Evolutionary conservation across 2,888 invertebrate genomes (phyloP), one percentile per base, ranked within the genome.

Genomic region (Calliopum simillimum): DNA sequence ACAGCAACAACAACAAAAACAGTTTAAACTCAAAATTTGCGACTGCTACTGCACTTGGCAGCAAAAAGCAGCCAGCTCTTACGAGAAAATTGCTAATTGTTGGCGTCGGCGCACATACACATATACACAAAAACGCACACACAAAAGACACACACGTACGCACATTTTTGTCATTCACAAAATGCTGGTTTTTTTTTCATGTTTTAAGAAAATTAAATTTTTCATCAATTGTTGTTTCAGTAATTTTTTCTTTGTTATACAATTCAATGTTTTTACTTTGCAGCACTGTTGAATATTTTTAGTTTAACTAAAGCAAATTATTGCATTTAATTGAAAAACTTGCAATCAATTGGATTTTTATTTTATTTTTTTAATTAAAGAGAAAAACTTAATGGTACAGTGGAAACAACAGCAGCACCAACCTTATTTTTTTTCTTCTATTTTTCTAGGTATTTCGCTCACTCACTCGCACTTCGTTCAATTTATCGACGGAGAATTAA

Each of bases 141-240:
- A 33, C 73, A n/a, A 25, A 33, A 33, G 33, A 63, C 74, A 73
- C 67, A 69, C 67, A 63, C 55, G 72, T 58, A 33, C 21, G 12
- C 21, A 59, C 44, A 61, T 8, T 41, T n/a, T 56, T 55, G 55
- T 55, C 65, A 65, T 65, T 65, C 55, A 65, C 44, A 56, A 55
- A 56, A 14, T 43, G 49, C 33, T 53, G 41, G n/a, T n/a, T 33
- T 33, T 33, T 33, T 33, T 33, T 33, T 33, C 33, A 8, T 33
- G 33, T 33, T 33, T 33, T 33, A 33, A 8, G 33, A 33, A 33
- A 33, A 6, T 4, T 16, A 4, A 41, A 16, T 19, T 65, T 47
- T 55, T 51, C 59, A 59, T 43, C 59, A 43, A 43, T 5, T 33
- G 33, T 33, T 33, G 33, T 64, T 64, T 33, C 13, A n/a, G n/a